Evolutionary conservation across 1,140 invertebrate genomes (phyloP).

Genomic region (Zophobas morio): DNA sequence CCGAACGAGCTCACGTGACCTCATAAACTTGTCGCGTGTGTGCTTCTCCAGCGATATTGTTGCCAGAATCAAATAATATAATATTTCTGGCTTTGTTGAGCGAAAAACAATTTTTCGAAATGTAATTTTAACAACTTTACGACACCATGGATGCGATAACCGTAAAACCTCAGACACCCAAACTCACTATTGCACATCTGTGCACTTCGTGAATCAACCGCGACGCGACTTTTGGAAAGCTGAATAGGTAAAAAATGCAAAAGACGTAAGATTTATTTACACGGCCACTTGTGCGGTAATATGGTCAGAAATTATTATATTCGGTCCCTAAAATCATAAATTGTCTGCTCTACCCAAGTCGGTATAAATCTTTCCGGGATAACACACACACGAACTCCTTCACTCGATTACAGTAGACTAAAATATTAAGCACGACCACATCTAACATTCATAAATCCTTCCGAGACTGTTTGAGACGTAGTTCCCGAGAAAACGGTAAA

Average conservation of each 20-base stretch:
- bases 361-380: slow-evolving; percentile 37
- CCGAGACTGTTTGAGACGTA: slow-evolving; percentile 13
- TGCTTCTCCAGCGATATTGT: no score
- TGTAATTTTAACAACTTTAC: no score
- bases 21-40: no score
- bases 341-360: slow-evolving; percentile 26
- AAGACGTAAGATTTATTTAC: slow-evolving; percentile 27
- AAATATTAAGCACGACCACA: slow-evolving; percentile 29
- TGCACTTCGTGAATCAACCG: no score
- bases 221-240: no score
- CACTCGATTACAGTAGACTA: slow-evolving; percentile 37
- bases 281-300: slow-evolving; percentile 5
- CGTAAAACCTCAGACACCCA: no score
- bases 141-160: no score
- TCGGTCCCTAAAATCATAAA: slow-evolving; percentile 39
- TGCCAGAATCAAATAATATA: no score
- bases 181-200: no score
- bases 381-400: slow-evolving; percentile 37
- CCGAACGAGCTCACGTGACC: no score
- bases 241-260: not conserved
- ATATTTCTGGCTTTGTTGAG: no score
- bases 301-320: slow-evolving; percentile 30
- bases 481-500: slow-evolving; percentile 4
- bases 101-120: no score
- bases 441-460: slow-evolving; percentile 17